These are phyloP conservation scores for Leptodirus hochenwartii DNA, from an alignment of 2,888 invertebrate species.

Conservation along the genomic window DNA sequence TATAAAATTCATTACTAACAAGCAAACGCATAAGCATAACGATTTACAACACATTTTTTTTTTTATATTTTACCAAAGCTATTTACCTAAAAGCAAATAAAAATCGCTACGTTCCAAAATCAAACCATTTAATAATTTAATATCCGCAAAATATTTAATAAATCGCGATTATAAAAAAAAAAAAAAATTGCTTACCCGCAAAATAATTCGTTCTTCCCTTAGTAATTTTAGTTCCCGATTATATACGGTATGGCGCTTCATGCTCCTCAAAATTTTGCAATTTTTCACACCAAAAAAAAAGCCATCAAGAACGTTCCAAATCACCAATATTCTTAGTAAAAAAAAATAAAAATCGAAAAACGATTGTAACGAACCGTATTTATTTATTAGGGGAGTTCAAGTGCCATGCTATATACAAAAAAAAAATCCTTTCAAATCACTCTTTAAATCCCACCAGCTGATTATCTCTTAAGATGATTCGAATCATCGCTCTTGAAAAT, in stretches of 20 bases:
- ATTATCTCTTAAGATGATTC: too few relatives aligned
- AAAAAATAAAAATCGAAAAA: constrained; percentile 1
- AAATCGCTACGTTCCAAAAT: neutral
- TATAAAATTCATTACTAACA: too few relatives aligned
- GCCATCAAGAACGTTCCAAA: constrained; percentile 10
- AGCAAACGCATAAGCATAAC: too few relatives aligned
- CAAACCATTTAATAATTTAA: neutral
- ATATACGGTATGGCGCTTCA: constrained; percentile 29
- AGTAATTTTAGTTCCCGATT: too few relatives aligned
- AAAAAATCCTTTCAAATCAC: neutral
- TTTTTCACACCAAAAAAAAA: constrained; percentile 3
- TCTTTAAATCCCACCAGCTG: too few relatives aligned
- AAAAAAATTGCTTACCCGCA: neutral
- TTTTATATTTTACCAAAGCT: too few relatives aligned
- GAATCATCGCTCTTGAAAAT: too few relatives aligned
- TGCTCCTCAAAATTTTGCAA: constrained; percentile 15
- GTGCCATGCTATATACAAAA: constrained; percentile 9
- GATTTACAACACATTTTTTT: too few relatives aligned
- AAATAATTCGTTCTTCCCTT: neutral
- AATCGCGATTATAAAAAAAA: neutral
- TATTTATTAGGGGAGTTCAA: constrained; percentile 7
- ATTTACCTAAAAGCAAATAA: too few relatives aligned
- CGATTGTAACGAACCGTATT: neutral
- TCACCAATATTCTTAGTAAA: constrained; percentile 9
- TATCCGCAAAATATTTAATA: neutral